Percentiles rank a stretch among this genome's conserved stretches.
Conservation (phyloP, 2,797 vertebrate species). For the Catharus ustulatus region DNA sequence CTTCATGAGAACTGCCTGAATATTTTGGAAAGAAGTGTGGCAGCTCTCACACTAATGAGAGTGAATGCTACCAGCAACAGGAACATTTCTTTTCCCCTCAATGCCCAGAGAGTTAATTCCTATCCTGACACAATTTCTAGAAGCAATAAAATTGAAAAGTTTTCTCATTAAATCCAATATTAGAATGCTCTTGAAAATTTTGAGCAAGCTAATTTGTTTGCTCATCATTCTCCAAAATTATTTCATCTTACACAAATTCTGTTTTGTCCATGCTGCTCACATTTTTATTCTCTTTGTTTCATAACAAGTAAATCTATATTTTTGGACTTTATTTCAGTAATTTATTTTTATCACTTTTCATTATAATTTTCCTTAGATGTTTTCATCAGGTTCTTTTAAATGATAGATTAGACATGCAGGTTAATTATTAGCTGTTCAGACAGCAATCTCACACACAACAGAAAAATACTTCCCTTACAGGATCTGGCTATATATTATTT, state of each 20-base stretch:
- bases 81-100: not conserved
- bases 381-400: not conserved
- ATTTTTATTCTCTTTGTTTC: not conserved
- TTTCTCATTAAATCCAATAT: not conserved
- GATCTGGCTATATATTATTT: not conserved
- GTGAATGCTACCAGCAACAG: not conserved
- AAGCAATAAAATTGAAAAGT: not conserved
- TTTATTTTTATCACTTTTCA: constrained; percentile 12
- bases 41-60: not conserved
- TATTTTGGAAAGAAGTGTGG: not conserved
- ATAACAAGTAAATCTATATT: not conserved
- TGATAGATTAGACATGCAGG: not conserved
- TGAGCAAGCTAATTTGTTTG: not conserved
- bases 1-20: not conserved
- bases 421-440: constrained; percentile 20
- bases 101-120: not conserved
- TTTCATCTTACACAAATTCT: not conserved
- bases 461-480: not conserved
- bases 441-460: not conserved
- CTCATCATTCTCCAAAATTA: not conserved
- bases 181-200: not conserved
- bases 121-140: not conserved
- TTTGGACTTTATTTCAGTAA: not conserved
- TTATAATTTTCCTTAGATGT: not conserved
- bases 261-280: not conserved